phyloP scores from a whole-genome alignment of 1,140 invertebrate genomes.

The Ips nitidus region DNA sequence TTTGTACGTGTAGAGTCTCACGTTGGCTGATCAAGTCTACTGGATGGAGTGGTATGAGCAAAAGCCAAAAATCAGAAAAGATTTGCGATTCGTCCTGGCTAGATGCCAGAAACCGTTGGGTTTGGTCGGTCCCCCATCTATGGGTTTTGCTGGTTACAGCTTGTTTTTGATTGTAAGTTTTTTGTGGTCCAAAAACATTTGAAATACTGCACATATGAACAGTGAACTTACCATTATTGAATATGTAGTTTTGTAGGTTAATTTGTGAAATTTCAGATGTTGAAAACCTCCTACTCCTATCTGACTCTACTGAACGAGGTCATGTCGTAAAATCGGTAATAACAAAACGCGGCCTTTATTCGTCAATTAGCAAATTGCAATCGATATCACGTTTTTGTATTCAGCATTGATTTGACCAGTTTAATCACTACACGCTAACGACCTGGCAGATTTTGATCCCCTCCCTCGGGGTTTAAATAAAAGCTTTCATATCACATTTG shows the following conservation, averaged over 20 bases:
- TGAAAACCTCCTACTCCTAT: slow-evolving; percentile 35
- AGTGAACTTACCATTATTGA: neutral
- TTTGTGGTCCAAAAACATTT: too few relatives aligned
- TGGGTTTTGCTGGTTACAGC: slow-evolving; percentile 13
- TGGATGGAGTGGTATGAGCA: slow-evolving; percentile 26
- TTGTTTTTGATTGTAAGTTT: slow-evolving; percentile 16
- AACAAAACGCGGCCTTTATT: too few relatives aligned
- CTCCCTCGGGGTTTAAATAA: too few relatives aligned
- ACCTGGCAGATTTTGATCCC: too few relatives aligned
- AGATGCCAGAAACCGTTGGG: slow-evolving; percentile 28
- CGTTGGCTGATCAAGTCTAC: slow-evolving; percentile 15
- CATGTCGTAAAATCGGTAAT: neutral
- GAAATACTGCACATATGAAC: too few relatives aligned
- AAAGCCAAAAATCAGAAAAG: slow-evolving; percentile 17
- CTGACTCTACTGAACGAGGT: slow-evolving; percentile 26
- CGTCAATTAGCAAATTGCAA: too few relatives aligned
- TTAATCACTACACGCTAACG: too few relatives aligned
- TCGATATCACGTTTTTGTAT: too few relatives aligned
- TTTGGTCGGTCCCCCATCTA: slow-evolving; percentile 19
- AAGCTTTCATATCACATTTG: too few relatives aligned
- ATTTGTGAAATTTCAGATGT: slow-evolving; percentile 23
- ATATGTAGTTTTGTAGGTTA: slow-evolving; percentile 1
- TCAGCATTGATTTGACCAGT: too few relatives aligned
- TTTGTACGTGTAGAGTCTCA: slow-evolving; percentile 11
- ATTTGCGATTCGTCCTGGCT: slow-evolving; percentile 20